Evolutionary conservation across 2,113 vertebrate species (phyloP).

Genomic region (Mohoua ochrocephala): DNA sequence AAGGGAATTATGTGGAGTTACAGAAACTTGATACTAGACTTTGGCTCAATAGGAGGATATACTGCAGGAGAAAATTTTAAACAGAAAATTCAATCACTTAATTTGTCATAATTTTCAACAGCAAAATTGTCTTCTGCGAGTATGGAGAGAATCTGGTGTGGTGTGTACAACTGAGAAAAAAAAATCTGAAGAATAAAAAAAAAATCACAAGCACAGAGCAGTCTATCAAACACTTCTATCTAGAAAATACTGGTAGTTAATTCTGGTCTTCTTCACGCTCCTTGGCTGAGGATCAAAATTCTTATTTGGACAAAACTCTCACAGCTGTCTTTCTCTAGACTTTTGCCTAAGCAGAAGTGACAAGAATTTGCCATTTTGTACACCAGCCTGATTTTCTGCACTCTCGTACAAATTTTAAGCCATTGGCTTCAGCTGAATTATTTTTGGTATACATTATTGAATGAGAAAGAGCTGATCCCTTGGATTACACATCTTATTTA

Average conservation of each 20-base stretch:
- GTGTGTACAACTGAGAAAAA: not conserved
- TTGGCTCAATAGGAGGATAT: not conserved
- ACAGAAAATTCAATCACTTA: not conserved
- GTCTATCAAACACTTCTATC: constrained; percentile 12
- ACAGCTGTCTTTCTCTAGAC: constrained; percentile 52
- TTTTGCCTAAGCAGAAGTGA: constrained; percentile 43
- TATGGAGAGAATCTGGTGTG: not conserved
- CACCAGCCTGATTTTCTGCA: constrained; percentile 45
- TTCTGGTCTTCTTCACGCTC: constrained; percentile 54
- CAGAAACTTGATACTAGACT: not conserved
- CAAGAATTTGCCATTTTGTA: constrained; percentile 37
- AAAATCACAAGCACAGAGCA: not conserved
- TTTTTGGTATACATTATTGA: constrained; percentile 32
- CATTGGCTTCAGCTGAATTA: constrained; percentile 53
- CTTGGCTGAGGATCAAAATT: constrained; percentile 57
- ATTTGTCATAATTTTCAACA: not conserved
- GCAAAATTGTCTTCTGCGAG: not conserved
- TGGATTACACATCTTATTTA: constrained; percentile 45
- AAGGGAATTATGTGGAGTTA: not conserved
- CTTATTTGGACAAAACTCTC: constrained; percentile 51
- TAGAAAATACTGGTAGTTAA: constrained; percentile 49
- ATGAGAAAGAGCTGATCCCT: constrained; percentile 30
- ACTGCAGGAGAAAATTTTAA: not conserved
- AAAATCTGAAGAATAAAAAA: not conserved
- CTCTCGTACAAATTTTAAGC: constrained; percentile 28